Conservation (phyloP, 2,113 vertebrate genomes). For the Xenopus laevis region DNA sequence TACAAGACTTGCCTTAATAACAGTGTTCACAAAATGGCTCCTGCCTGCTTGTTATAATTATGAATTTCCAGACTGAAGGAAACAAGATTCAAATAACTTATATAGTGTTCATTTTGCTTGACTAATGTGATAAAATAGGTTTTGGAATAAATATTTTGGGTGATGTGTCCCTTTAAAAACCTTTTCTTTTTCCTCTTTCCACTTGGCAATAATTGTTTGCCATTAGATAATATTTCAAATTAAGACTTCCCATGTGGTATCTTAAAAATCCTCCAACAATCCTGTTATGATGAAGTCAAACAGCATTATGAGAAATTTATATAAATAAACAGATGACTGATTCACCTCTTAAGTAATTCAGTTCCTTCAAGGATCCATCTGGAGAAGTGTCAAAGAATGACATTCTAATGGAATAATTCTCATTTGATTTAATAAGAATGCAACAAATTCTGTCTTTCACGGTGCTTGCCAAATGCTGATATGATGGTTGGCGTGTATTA, state of each 20-base stretch:
- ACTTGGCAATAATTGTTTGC: background rate
- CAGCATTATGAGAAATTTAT: conserved; percentile 24
- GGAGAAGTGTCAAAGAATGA: conserved; percentile 30
- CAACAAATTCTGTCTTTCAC: conserved; percentile 19
- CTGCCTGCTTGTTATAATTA: too few relatives aligned
- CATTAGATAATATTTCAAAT: conserved; percentile 28
- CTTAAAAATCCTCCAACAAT: conserved; percentile 23
- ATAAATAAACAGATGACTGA: conserved; percentile 37
- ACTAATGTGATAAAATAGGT: too few relatives aligned
- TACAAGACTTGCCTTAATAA: too few relatives aligned
- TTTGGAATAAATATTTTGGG: too few relatives aligned
- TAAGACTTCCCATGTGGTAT: conserved; percentile 29
- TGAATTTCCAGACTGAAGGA: too few relatives aligned
- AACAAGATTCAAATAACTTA: too few relatives aligned
- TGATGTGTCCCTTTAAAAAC: too few relatives aligned
- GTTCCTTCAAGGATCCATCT: conserved; percentile 28
- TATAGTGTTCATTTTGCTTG: too few relatives aligned
- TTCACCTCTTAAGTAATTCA: conserved; percentile 33
- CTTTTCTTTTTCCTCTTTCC: background rate
- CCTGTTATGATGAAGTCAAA: conserved; percentile 14
- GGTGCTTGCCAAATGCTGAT: conserved; percentile 27
- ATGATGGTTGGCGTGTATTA: conserved; percentile 34
- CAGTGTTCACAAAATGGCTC: too few relatives aligned
- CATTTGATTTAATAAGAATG: conserved; percentile 32
- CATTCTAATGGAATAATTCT: conserved; percentile 40